Base-by-base conservation (phyloP, 2,113 vertebrate species). In the Tragelaphus buxtoni region DNA sequence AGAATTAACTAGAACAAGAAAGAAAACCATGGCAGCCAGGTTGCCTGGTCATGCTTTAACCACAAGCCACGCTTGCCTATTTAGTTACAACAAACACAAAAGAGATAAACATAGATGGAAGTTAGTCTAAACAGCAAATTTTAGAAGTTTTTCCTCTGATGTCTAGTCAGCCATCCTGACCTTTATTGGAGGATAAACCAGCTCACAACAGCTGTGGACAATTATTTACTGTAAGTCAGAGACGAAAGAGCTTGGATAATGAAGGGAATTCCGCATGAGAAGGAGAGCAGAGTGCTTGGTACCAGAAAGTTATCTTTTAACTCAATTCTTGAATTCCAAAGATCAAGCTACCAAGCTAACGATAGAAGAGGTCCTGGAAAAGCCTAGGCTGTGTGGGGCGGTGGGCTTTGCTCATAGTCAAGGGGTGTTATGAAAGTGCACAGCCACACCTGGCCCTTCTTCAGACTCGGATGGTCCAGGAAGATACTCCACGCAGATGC, bases 71-170 rank as follows among this genome's bases (percentile, higher is more conserved):
- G 96, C 86, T 97, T 88, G 97, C 80, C n/a, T 35, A 24, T 55
- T 93, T 85, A 97, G 88, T 98, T 98, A 95, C 96, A 97, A 95
- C 97, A 97, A 96, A 92, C 83, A 95, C 87, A 96, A 98, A 98
- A 96, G 88, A 0, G 0, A 98, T 98, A 98, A 98, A 98, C 95
- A 97, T 81, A 97, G 91, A 98, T 95, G 95, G 79, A 98, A 98
- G 96, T 93, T 8, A 97, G 96, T 97, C 96, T 98, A 98, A 98
- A 98, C 97, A 97, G 35, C 63, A 91, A 96, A 98, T 97, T 97
- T 96, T 76, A 97, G 94, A 97, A 98, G 98, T 92, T 92, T 94
- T 85, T 82, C 92, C 88, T 98, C 96, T 96, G 83, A 94, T 84
- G 88, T 90, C 96, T 97, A 94, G 94, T 94, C 96, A 98, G 93